Base-by-base conservation (phyloP, 2,888 invertebrate species). In the Lacanobia wlatinum region DNA sequence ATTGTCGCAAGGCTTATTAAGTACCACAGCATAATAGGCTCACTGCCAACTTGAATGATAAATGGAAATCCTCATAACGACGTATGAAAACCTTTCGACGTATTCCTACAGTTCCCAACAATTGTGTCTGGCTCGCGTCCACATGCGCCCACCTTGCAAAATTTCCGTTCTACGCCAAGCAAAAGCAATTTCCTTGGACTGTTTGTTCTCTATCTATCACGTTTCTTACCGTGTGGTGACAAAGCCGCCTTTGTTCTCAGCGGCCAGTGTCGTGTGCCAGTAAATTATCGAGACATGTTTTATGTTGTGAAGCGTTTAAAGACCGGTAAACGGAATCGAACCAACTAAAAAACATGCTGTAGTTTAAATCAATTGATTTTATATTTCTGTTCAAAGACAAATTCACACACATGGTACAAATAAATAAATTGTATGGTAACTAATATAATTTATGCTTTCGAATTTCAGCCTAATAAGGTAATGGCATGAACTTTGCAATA, bases 101-200 rank as follows among this genome's bases (percentile, higher is more conserved):
- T 78, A 75, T 82, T 76, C 80, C 72, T 75, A 72, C 71, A 76
- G 71, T 75, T 71, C 43, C 46, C 63, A 56, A 69, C 71, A 69
- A 72, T 72, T 68, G 67, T 58, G 69, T 55, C 73, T 85, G 78
- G 84, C 76, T 69, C 60, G 48, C 55, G 73, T 70, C 82, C 82
- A 80, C 80, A 78, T 69, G 73, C 66, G 78, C 73, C 67, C 75
- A 76, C 80, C 80, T 69, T 64, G 73, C 63, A 65, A 77, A 81
- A 79, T 78, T 87, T 86, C 84, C 84, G 80, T 70, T 81, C 78
- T 43, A 70, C 73, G 73, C 73, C 78, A 76, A 84, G 86, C 85
- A 86, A 87, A 88, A 86, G 84, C 88, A 88, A 90, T 90, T 90
- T 90, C 89, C 89, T 87, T 81, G 52, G 70, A 75, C 73, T 81